These are phyloP conservation scores for Eristalis pertinax DNA, from an alignment of 2,888 invertebrate genomes.

Conservation along the genomic window DNA sequence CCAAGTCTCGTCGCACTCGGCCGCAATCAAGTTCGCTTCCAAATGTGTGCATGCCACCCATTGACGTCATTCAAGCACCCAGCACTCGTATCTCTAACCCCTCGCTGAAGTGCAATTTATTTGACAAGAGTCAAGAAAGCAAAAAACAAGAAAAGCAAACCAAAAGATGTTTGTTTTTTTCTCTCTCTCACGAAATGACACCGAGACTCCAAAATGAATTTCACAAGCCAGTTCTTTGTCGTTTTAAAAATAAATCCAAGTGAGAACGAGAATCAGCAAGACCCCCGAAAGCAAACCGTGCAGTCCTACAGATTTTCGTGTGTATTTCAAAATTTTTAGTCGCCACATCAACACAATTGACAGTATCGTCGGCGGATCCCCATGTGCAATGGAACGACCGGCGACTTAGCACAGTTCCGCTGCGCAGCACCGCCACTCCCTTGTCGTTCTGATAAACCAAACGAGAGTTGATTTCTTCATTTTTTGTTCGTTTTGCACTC, in stretches of 20 bases:
- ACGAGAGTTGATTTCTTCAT: slow-evolving; percentile 20
- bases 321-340: slow-evolving; percentile 1
- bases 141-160: slow-evolving; percentile 17
- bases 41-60: not conserved
- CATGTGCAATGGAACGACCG: slow-evolving; percentile 29
- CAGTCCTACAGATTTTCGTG: not conserved
- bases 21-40: not conserved
- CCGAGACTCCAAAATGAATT: slow-evolving; percentile 11
- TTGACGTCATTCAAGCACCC: slow-evolving; percentile 21
- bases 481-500: slow-evolving; percentile 27
- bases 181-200: slow-evolving; percentile 7
- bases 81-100: slow-evolving; percentile 2
- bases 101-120: slow-evolving; percentile 28
- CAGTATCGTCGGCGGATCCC: not conserved
- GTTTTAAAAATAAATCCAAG: slow-evolving; percentile 51
- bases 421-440: not conserved
- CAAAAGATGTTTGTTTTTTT: not conserved
- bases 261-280: not conserved
- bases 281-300: slow-evolving; percentile 6
- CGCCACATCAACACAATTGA: slow-evolving; percentile 15
- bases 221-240: slow-evolving; percentile 33
- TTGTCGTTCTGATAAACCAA: not conserved
- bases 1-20: not conserved
- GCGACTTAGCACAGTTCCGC: not conserved
- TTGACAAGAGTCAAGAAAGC: not conserved